Conservation (phyloP, 2,797 vertebrate genomes). For the Pantherophis vulpinus region DNA sequence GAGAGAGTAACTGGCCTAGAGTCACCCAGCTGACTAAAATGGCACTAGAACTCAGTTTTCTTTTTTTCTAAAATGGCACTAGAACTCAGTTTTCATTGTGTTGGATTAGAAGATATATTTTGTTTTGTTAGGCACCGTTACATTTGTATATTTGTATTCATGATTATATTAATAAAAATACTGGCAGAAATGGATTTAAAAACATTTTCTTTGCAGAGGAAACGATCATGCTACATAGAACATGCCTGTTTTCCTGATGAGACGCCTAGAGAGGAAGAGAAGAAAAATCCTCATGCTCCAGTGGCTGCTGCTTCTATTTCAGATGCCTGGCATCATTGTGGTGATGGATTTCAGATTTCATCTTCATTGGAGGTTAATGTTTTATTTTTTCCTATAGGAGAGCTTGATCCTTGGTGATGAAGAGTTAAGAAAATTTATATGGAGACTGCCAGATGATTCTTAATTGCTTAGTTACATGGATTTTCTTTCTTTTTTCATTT, state of each 20-base stretch:
- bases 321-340: constrained; percentile 81
- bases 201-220: constrained; percentile 68
- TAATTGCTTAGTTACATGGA: neutral
- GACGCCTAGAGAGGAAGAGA: constrained; percentile 46
- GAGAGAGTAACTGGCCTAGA: neutral
- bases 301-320: constrained; percentile 63
- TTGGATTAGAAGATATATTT: neutral
- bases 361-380: constrained; percentile 57
- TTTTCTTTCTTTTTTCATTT: neutral
- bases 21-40: neutral
- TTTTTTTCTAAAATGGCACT: too few species aligned
- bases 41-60: neutral
- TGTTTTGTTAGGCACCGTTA: neutral
- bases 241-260: constrained; percentile 76
- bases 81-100: neutral
- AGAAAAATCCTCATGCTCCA: constrained; percentile 42
- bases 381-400: neutral
- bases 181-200: neutral
- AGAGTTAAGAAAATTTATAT: neutral
- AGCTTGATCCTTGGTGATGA: constrained; percentile 20
- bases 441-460: neutral
- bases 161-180: neutral
- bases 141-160: neutral
- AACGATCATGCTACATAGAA: constrained; percentile 68
- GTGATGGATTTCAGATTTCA: constrained; percentile 80